These are phyloP conservation scores for Parnassius apollo DNA, from an alignment of 2,888 invertebrate species.

Conservation along the genomic window DNA sequence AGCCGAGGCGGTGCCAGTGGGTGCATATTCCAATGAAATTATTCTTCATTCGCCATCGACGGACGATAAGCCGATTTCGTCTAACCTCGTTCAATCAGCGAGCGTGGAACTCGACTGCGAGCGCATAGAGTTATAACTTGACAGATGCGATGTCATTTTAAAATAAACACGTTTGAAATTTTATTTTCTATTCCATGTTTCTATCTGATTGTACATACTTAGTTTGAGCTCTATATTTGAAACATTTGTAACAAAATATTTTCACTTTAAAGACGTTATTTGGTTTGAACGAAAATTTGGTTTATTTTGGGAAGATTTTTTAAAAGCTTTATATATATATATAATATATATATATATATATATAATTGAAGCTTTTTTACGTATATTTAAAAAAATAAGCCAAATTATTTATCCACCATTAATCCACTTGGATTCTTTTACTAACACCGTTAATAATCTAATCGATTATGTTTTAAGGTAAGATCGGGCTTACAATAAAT, in stretches of 20 bases:
- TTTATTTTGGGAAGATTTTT: no score
- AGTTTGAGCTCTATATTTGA: slow-evolving; percentile 15
- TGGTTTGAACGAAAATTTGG: no score
- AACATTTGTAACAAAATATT: slow-evolving; percentile 14
- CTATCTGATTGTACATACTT: background rate
- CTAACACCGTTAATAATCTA: no score
- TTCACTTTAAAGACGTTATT: no score
- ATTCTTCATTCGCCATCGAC: slow-evolving; percentile 56
- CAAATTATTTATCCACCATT: no score
- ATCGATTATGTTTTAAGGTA: no score
- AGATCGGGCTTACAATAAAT: no score
- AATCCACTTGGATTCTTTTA: no score
- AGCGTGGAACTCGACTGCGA: slow-evolving; percentile 44
- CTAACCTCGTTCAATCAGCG: slow-evolving; percentile 72
- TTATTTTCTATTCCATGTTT: slow-evolving; percentile 24
- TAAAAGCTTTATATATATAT: no score
- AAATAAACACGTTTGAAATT: slow-evolving; percentile 33
- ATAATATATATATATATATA: no score
- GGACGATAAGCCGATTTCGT: slow-evolving; percentile 71
- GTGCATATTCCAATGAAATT: slow-evolving; percentile 63
- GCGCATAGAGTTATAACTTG: slow-evolving; percentile 41
- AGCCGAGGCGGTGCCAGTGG: slow-evolving; percentile 44
- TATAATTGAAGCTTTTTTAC: no score
- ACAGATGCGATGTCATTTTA: slow-evolving; percentile 39
- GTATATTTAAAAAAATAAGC: no score